Conservation (phyloP, 2,797 vertebrate genomes). For the Alfaro cultratus region DNA sequence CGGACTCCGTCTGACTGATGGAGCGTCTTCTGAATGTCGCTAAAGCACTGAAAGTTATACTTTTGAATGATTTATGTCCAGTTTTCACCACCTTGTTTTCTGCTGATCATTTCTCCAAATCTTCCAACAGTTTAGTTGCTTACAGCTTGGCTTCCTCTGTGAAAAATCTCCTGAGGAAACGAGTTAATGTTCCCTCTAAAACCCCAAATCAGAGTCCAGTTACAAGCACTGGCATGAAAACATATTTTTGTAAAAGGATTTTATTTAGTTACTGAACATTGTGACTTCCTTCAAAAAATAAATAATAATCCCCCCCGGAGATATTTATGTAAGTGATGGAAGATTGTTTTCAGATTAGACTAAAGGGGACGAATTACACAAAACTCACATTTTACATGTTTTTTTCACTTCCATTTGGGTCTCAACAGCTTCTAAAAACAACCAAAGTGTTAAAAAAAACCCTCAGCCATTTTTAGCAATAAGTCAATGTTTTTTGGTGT, state of each 20-base stretch:
- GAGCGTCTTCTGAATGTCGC: not conserved
- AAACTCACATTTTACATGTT: too few relatives aligned
- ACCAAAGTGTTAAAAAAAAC: too few relatives aligned
- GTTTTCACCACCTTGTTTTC: conserved; percentile 11
- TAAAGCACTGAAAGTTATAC: not conserved
- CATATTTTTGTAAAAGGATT: not conserved
- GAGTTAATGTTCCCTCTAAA: not conserved
- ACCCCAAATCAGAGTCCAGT: conserved; percentile 4
- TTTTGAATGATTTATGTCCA: conserved; percentile 2
- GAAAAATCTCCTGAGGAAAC: conserved; percentile 5
- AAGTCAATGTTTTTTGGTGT: too few relatives aligned
- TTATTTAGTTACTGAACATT: not conserved
- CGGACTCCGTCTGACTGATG: not conserved
- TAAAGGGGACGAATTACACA: too few relatives aligned
- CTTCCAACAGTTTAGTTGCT: not conserved
- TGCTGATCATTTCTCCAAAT: conserved; percentile 7
- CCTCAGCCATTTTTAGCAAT: too few relatives aligned
- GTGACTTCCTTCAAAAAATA: not conserved
- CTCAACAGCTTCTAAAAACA: too few relatives aligned
- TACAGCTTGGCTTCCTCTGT: conserved; percentile 1
- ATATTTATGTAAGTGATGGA: not conserved
- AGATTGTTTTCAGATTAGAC: not conserved
- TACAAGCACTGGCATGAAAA: not conserved
- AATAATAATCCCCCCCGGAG: too few relatives aligned
- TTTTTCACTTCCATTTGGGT: too few relatives aligned